Base-by-base conservation (phyloP, 92 coral and sea anemone genomes). In the Nematostella vectensis region DNA sequence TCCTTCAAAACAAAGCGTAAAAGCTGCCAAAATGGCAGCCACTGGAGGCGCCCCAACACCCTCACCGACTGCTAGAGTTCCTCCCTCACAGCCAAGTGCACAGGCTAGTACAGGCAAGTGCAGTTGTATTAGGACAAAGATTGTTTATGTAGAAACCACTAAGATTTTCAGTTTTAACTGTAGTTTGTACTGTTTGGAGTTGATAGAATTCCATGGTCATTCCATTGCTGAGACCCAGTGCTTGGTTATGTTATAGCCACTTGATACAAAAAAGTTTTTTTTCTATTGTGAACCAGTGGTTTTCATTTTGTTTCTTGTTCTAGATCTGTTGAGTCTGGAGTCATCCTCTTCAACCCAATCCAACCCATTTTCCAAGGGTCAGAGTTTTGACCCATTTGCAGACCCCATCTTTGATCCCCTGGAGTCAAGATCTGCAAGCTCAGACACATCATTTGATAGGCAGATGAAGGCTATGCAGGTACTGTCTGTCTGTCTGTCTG, bases 1-100 rank as follows among this genome's bases (percentile, higher is more conserved):
- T 20, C 96, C 96, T 10, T 76, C 94, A 20, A 89, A 89, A 56
- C 81, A 89, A 65, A 89, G 95, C 17, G 70, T 89, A 17, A 85
- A 89, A 67, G 96, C 88, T 40, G 82, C 81, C 37, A 78, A 85
- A 30, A 63, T 63, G 31, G 67, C 58, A 43, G 77, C 82, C 44
- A 65, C 57, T 17, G 28, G 48, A 19, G 58, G 51, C 9, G 84
- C 78, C 11, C 47, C 10, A 23, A 30, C 48, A 1, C 19, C 79
- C 6, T 15, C 71, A 18, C 20, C 40, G 17, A 50, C 74, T 37
- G 48, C 47, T 11, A 2, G 72, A 23, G 51, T 66, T 26, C 16
- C 75, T 18, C 40, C 56, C 36, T 25, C 68, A 43, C 17, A 54
- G 43, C 25, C 55, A 11, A 15, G 9, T 27, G 47, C 54, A 49